Conservation (phyloP, 2,888 invertebrate genomes). For the Brachylomia viminalis region DNA sequence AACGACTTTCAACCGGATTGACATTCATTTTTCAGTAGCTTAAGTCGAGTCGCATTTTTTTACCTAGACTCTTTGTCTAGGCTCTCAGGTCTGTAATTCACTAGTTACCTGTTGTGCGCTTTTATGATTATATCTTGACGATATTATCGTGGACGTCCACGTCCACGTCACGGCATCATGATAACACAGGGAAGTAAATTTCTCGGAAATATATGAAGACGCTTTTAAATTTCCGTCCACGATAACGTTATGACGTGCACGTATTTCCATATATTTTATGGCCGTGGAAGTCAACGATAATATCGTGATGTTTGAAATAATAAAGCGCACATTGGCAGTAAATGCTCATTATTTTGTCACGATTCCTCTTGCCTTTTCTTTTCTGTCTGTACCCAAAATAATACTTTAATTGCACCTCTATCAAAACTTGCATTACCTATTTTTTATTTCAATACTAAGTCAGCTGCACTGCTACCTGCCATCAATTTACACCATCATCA, state of each 20-base stretch:
- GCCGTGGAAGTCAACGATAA: too few species aligned
- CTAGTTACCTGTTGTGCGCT: neutral
- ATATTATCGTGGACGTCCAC: too few species aligned
- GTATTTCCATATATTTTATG: too few species aligned
- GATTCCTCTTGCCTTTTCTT: neutral
- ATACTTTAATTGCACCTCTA: neutral
- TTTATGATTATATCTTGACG: too few species aligned
- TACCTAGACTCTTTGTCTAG: too few species aligned
- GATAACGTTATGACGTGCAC: too few species aligned
- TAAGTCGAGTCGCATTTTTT: neutral
- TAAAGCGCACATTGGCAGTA: too few species aligned
- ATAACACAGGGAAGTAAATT: too few species aligned
- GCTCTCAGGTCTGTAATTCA: neutral
- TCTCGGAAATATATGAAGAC: too few species aligned
- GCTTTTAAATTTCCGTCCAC: too few species aligned
- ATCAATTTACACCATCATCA: neutral
- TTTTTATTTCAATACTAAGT: neutral
- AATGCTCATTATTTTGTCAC: neutral
- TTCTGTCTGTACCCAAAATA: neutral
- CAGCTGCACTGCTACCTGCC: neutral
- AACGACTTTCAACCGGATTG: neutral
- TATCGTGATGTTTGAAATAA: too few species aligned
- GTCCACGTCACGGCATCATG: too few species aligned
- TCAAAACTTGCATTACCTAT: neutral
- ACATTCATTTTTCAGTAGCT: neutral